Conservation (phyloP, 2,113 vertebrate species). For the Vidua chalybeata region DNA sequence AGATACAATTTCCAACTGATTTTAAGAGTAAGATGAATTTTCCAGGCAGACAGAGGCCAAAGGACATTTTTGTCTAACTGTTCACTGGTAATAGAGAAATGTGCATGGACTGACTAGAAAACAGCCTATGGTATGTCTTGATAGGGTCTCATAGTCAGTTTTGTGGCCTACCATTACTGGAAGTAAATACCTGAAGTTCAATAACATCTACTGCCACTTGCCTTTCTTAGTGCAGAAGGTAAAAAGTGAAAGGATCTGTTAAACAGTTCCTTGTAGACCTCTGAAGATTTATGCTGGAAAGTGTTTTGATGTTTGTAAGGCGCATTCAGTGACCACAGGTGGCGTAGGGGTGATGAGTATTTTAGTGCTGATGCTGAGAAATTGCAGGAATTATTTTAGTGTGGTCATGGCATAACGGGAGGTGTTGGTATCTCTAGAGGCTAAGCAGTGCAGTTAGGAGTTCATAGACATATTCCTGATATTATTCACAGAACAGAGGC, state of each 20-base stretch:
- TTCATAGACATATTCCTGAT: background rate
- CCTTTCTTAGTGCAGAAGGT: background rate
- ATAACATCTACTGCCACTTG: background rate
- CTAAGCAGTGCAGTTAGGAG: background rate
- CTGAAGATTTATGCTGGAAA: conserved; percentile 10
- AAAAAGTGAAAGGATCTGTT: background rate
- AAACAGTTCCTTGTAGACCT: background rate
- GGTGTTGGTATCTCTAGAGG: conserved; percentile 1
- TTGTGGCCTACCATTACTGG: background rate
- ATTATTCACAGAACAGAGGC: background rate
- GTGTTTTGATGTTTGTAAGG: conserved; percentile 10
- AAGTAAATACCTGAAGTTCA: background rate
- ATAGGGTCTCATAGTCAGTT: background rate
- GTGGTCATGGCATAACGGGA: background rate
- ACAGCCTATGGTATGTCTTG: background rate
- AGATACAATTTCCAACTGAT: background rate
- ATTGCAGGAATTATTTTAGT: background rate
- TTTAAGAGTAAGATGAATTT: conserved; percentile 8
- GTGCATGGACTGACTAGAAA: background rate
- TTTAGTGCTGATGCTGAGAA: background rate
- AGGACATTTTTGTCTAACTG: background rate
- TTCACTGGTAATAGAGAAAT: background rate
- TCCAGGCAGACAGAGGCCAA: background rate
- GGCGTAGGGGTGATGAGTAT: background rate
- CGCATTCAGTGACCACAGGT: background rate